A percentile compares a stretch with the other conserved stretches of the same genome.
Conservation (phyloP, 2,113 vertebrate genomes). For the Scomber colias region DNA sequence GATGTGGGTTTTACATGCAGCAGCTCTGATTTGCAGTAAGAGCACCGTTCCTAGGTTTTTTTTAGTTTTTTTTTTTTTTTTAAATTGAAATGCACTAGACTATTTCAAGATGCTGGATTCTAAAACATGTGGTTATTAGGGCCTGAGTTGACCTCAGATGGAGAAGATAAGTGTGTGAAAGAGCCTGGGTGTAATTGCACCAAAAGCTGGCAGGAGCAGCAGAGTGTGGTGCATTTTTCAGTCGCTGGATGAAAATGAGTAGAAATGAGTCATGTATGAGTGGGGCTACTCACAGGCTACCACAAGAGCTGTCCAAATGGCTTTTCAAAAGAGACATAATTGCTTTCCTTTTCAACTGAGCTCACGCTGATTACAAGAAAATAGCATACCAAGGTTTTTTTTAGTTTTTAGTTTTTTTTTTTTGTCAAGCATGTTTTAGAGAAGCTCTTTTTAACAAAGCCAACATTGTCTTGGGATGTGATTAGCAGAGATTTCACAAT, state of each 20-base stretch:
- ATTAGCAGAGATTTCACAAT: conserved; percentile 43
- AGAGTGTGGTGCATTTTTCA: conserved; percentile 60
- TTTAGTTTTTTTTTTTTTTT: neutral
- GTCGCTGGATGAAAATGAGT: conserved; percentile 66
- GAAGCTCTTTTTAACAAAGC: conserved; percentile 37
- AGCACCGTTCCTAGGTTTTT: neutral
- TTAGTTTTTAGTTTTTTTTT: neutral
- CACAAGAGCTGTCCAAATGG: conserved; percentile 71
- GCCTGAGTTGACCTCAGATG: conserved; percentile 51
- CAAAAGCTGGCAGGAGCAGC: conserved; percentile 51
- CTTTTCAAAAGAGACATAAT: conserved; percentile 74
- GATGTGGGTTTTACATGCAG: neutral
- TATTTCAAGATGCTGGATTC: conserved; percentile 41
- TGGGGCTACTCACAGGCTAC: conserved; percentile 64
- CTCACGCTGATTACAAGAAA: conserved; percentile 58
- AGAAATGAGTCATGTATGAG: conserved; percentile 73
- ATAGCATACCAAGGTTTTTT: conserved; percentile 36
- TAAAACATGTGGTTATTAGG: conserved; percentile 58
- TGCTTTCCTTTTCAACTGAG: conserved; percentile 70
- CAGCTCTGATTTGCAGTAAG: neutral
- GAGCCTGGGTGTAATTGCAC: conserved; percentile 55
- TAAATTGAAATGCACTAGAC: conserved; percentile 18
- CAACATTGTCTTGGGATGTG: conserved; percentile 27
- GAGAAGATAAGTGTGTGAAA: conserved; percentile 57
- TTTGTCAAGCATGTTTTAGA: conserved; percentile 25